A percentile compares a stretch with the other conserved stretches of the same genome.
phyloP scores from a whole-genome alignment of 2,888 invertebrate species.

The Drosophila nr. perissopoda region DNA sequence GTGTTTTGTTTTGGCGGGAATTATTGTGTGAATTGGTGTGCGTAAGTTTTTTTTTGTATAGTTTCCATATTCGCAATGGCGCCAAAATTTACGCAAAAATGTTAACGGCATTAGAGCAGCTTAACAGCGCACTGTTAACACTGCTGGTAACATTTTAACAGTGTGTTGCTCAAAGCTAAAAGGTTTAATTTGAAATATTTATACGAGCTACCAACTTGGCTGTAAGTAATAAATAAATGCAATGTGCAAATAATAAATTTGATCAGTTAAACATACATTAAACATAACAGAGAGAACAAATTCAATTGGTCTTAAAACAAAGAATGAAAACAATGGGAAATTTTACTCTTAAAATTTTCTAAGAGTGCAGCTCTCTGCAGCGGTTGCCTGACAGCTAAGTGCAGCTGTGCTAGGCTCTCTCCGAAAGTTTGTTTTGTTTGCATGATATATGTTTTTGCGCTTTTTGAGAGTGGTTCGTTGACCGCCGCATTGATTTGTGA shows the following conservation, averaged over 20 bases:
- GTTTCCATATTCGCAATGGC: conserved; percentile 41
- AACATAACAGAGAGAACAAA: neutral
- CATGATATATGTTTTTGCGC: conserved; percentile 15
- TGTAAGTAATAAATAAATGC: neutral
- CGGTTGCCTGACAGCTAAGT: neutral
- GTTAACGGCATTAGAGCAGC: neutral
- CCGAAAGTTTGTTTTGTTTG: conserved; percentile 52
- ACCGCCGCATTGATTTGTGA: conserved; percentile 48
- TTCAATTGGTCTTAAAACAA: neutral
- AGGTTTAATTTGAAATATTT: neutral
- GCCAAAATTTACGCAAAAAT: conserved; percentile 43
- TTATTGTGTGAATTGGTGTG: conserved; percentile 23
- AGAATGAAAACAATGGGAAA: conserved; percentile 12
- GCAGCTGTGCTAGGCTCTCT: conserved; percentile 19
- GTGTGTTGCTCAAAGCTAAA: neutral
- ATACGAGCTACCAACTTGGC: too few relatives aligned
- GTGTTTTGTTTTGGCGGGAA: conserved; percentile 67
- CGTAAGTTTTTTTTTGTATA: conserved; percentile 3
- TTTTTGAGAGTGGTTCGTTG: conserved; percentile 67
- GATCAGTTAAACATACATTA: neutral
- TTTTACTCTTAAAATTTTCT: neutral
- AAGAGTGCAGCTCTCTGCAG: conserved; percentile 19
- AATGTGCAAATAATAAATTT: neutral
- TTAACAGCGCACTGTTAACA: conserved; percentile 36
- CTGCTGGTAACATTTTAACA: conserved; percentile 16